Evolutionary conservation across 2,888 invertebrate species (phyloP), one percentile per base, ranked within the genome.

Genomic region (Oscheius onirici): DNA sequence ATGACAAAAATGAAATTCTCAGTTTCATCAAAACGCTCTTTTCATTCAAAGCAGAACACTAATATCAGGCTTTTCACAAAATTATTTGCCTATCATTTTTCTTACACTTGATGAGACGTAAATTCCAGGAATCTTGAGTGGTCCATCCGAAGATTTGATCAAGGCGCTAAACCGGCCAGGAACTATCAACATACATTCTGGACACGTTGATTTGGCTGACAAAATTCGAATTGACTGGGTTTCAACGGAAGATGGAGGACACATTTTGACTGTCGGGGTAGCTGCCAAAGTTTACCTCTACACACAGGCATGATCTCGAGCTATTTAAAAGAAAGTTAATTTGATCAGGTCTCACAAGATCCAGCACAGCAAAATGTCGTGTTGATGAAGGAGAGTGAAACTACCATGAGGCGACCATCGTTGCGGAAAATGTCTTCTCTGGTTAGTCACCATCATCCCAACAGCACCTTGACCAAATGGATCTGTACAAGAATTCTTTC

Each of bases 221-320:
- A 73, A 81, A 58, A 79, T 85, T 13, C 76, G 86, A 15, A 71
- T 87, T 26, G 99, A 99, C 89, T 99, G 99, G 99, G 97, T 97
- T 13, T 96, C 97, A 0, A 95, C 97, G 82, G 99, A 99, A 89
- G 97, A 99, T 88, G 99, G 99, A 0, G 95, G 95, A 0, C 97
- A 99, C 88, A 94, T 99, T 83, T 89, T 99, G 46, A 97, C 99
- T 0, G 95, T 99, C n/a, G 85, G 85, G 58, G 79, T 87, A 28
- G 86, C 80, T 11, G 72, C 83, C 11, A 88, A 90, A 87, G 93
- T 97, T 46, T 91, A 95, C 88, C 90, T 97, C 8, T 97, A 95
- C 83, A 94, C 96, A 0, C 94, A 95, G 0, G 93, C 97, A 0
- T 17, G 20, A 6, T n/a, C 6, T 22, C 41, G 40, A 26, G 15